Evolutionary conservation across 64 coral and sea anemone genomes (phyloP).

Genomic region (Montipora cactus): DNA sequence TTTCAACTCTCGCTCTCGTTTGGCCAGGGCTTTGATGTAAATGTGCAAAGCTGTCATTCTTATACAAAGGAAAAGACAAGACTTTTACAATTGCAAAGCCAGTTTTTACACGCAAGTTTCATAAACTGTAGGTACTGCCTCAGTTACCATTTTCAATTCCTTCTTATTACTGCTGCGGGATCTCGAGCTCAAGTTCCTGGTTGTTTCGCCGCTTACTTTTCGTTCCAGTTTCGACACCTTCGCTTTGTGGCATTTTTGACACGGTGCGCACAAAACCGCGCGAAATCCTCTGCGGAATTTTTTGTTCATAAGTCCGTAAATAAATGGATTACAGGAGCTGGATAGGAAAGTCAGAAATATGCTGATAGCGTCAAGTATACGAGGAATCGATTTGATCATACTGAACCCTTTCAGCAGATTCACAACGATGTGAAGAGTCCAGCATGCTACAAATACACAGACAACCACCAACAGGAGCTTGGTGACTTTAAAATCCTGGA

Average conservation of each 20-base stretch:
- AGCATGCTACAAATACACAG: constrained; percentile 87
- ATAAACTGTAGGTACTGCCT: constrained; percentile 9
- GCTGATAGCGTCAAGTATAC: constrained; percentile 67
- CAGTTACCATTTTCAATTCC: constrained; percentile 18
- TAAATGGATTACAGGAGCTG: constrained; percentile 84
- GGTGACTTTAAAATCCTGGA: constrained; percentile 92
- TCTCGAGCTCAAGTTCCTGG: constrained; percentile 40
- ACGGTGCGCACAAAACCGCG: constrained; percentile 72
- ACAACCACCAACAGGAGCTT: constrained; percentile 82
- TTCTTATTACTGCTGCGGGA: constrained; percentile 25
- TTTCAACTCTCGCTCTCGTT: too few relatives aligned
- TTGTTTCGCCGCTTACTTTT: constrained; percentile 36
- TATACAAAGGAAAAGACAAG: neutral
- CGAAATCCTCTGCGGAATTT: constrained; percentile 91
- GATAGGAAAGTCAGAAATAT: constrained; percentile 77
- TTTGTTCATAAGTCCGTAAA: constrained; percentile 89
- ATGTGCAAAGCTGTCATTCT: too few relatives aligned
- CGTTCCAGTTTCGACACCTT: constrained; percentile 35
- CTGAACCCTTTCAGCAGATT: constrained; percentile 77
- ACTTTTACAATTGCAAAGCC: neutral
- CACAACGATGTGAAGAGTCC: constrained; percentile 81
- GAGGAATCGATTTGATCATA: constrained; percentile 76
- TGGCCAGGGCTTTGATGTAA: too few relatives aligned
- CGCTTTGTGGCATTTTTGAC: constrained; percentile 39
- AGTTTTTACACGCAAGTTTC: constrained; percentile 5